These are phyloP conservation scores for Hoplostethus atlanticus DNA, from an alignment of 2,797 vertebrate genomes.

Conservation along the genomic window DNA sequence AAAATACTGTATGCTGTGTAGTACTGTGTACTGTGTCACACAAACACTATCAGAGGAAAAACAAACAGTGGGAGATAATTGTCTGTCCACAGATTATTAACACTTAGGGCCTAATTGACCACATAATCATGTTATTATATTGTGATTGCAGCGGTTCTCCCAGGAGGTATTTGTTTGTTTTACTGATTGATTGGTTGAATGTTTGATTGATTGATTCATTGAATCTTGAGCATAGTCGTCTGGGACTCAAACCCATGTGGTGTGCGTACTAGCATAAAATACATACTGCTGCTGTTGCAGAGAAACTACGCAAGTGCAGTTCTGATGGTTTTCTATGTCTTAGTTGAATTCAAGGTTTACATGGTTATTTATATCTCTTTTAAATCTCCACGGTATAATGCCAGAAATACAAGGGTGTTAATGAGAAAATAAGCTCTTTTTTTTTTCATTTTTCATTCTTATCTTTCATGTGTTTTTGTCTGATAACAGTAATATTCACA, in stretches of 20 bases:
- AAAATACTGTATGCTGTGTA: background rate
- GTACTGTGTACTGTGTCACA: background rate
- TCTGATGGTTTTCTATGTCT: no score
- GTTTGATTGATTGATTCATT: background rate
- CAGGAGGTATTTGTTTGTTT: background rate
- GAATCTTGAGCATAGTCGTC: no score
- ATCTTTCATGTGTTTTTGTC: background rate
- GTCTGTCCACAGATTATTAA: background rate
- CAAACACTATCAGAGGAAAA: background rate
- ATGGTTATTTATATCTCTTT: background rate
- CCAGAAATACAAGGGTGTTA: background rate
- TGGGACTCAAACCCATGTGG: background rate
- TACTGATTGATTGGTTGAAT: conserved; percentile 3
- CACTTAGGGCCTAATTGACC: conserved; percentile 2
- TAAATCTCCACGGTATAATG: conserved; percentile 10
- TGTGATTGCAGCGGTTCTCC: background rate
- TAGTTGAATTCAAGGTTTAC: background rate
- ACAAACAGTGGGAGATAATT: conserved; percentile 1
- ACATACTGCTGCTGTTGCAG: background rate
- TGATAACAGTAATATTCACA: background rate
- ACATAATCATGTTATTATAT: conserved; percentile 21
- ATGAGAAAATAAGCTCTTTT: conserved; percentile 19
- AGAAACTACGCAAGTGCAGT: no score
- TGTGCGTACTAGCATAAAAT: conserved; percentile 10
- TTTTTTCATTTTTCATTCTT: background rate